Base-by-base conservation (phyloP, 2,888 invertebrate genomes). In the Spodoptera picta region DNA sequence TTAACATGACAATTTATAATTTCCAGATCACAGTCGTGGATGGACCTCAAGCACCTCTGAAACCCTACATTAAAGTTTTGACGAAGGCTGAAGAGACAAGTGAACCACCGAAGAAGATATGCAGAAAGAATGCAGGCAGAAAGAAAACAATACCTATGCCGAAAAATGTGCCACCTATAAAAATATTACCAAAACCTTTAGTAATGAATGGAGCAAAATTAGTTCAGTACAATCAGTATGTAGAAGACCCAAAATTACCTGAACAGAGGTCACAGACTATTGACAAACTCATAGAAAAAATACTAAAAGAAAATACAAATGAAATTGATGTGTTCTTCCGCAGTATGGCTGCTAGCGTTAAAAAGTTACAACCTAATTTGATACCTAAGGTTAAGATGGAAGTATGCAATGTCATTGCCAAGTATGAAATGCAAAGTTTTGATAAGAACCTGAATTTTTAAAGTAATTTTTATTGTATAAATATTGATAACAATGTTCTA, bases 351-450 rank as follows among this genome's bases (percentile, higher is more conserved):
- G 92, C 94, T 5, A 94, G 93, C 77, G 94, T 94, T 1, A 94
- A 94, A 73, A 94, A 94, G 72, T 80, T 94, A 75, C 93, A 93
- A 66, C 94, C 94, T 9, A 93, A 91, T 79, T 82, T 94, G 71
- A 94, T 94, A 78, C 94, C 94, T 24, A 94, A 94, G 86, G 94
- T 94, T 0, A 94, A 94, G 73, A 94, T 94, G 94, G 94, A 94
- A 82, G 94, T 94, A 23, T 94, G 94, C 69, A 94, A 93, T 84
- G 94, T 94, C 5, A 94, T 94, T 59, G 94, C 94, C 0, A 94
- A 94, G 77, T 94, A 94, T 81, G 94, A 94, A 85, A 94, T 94
- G 93, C 93, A 93, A 73, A 93, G 89, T 83, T 94, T 92, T 79
- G 92, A 93, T 43, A 93, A 90, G 69, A 90, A 75, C 47, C 46